Conservation (phyloP, 2,797 vertebrate species). For the Eospalax fontanierii region DNA sequence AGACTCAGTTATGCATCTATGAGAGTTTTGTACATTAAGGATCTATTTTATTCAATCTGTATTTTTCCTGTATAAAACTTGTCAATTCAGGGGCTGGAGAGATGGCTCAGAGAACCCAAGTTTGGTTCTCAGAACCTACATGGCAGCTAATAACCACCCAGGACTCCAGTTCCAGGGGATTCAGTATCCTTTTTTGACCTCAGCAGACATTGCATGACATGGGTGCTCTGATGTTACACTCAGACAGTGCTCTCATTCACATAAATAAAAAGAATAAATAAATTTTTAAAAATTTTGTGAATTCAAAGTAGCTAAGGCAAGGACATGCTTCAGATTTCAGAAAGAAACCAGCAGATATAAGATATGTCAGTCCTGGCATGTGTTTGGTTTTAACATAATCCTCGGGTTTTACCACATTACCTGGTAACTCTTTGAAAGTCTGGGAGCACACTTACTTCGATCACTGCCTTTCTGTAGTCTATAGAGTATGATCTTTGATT, state of each 20-base stretch:
- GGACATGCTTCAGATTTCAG: not conserved
- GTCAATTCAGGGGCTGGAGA: too few species aligned
- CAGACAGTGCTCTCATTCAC: too few species aligned
- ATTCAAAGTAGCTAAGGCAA: conserved; percentile 28
- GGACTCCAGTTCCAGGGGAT: too few species aligned
- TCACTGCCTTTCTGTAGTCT: too few species aligned
- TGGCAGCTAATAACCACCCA: too few species aligned
- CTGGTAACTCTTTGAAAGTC: not conserved
- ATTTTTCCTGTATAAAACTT: not conserved
- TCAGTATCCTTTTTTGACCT: too few species aligned
- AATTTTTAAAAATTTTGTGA: not conserved
- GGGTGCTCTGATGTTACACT: too few species aligned
- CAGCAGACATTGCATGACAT: too few species aligned
- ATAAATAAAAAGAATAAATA: too few species aligned
- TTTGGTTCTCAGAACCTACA: too few species aligned
- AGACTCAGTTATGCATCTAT: not conserved
- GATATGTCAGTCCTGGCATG: not conserved
- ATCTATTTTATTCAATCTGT: not conserved
- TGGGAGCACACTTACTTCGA: not conserved
- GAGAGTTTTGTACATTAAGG: conserved; percentile 52
- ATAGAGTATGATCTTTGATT: too few species aligned
- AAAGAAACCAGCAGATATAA: conserved; percentile 32
- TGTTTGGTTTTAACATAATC: conserved; percentile 46
- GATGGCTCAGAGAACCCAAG: too few species aligned
- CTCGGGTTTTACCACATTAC: conserved; percentile 3